phyloP scores from a whole-genome alignment of 2,113 vertebrate species.

The Etheostoma spectabile region DNA sequence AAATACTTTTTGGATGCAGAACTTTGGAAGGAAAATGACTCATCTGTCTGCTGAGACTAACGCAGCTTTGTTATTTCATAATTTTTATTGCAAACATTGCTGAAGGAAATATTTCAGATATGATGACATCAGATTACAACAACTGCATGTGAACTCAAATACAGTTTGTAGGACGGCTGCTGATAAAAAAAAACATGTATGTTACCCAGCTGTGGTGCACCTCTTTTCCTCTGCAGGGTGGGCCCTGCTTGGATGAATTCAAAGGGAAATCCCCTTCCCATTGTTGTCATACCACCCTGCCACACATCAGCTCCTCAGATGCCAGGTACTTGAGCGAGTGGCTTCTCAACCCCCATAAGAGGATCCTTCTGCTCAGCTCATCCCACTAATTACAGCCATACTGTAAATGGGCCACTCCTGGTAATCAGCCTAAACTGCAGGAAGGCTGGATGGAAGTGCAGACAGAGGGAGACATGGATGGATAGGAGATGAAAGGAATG shows the following conservation, averaged over 20 bases:
- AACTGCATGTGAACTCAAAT: not conserved
- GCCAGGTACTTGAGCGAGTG: constrained; percentile 48
- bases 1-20: not conserved
- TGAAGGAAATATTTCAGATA: not conserved
- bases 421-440: constrained; percentile 73
- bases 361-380: constrained; percentile 68
- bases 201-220: not conserved
- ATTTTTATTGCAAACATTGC: not conserved
- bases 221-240: constrained; percentile 10
- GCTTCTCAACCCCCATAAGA: constrained; percentile 69
- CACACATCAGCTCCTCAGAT: constrained; percentile 48
- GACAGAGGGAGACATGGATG: constrained; percentile 40
- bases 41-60: not conserved
- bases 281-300: constrained; percentile 49
- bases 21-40: not conserved
- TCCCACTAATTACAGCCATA: constrained; percentile 81
- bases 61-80: not conserved
- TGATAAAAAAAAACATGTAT: not conserved
- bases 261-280: constrained; percentile 51
- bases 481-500: constrained; percentile 40
- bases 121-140: not conserved
- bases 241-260: constrained; percentile 9
- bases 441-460: constrained; percentile 11
- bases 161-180: not conserved
- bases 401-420: constrained; percentile 79